Conservation (phyloP, 2,113 vertebrate species). For the Sinocyclocheilus maitianheensis region DNA sequence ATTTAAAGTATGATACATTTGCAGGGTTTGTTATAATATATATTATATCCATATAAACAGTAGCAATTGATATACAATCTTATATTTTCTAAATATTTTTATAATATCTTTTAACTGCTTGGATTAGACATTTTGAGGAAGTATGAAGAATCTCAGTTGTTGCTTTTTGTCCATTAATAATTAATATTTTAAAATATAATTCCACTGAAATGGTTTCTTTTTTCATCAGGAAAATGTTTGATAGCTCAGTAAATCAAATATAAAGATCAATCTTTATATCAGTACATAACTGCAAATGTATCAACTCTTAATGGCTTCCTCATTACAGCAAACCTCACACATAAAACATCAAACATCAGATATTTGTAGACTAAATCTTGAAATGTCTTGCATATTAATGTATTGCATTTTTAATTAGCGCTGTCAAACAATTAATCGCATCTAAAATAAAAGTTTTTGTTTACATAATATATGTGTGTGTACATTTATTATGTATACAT, state of each 20-base stretch:
- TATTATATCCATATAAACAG: neutral
- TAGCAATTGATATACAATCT: neutral
- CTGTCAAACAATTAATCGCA: too few relatives aligned
- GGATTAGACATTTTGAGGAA: neutral
- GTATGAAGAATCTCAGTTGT: neutral
- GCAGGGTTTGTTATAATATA: neutral
- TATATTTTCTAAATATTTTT: neutral
- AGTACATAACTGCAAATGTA: too few relatives aligned
- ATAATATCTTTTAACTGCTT: neutral
- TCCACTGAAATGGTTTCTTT: neutral
- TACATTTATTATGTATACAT: too few relatives aligned
- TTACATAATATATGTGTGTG: too few relatives aligned
- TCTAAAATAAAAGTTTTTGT: too few relatives aligned
- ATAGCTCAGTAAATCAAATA: neutral
- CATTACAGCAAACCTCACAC: too few relatives aligned
- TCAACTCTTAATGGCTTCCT: too few relatives aligned
- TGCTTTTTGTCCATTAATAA: neutral
- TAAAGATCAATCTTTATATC: neutral
- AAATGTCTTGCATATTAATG: too few relatives aligned
- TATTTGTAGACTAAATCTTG: too few relatives aligned
- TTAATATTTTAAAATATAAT: neutral
- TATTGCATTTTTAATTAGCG: neutral
- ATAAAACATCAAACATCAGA: neutral
- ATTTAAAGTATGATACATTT: neutral
- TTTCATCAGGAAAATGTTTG: neutral